These are phyloP conservation scores for Dreissena rostriformis DNA, from an alignment of 1,140 invertebrate genomes.

Conservation along the genomic window DNA sequence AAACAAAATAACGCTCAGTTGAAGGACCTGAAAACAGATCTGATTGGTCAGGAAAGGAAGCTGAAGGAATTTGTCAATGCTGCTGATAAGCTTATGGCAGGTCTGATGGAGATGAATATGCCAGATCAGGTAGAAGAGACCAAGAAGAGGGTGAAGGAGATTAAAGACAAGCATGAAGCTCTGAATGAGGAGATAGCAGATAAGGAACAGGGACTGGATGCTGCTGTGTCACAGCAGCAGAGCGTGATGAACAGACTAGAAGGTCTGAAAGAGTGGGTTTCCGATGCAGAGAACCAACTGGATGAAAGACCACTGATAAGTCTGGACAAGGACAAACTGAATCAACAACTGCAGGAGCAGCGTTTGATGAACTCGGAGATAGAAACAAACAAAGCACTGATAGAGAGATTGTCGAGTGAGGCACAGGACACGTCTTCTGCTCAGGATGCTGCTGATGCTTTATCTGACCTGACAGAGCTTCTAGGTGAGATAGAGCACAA, in stretches of 20 bases:
- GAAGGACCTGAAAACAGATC: constrained; percentile 71
- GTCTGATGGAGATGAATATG: constrained; percentile 85
- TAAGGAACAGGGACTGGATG: constrained; percentile 92
- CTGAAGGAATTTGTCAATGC: constrained; percentile 70
- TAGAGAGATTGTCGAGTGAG: constrained; percentile 69
- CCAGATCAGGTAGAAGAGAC: constrained; percentile 82
- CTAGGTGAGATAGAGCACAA: constrained; percentile 95
- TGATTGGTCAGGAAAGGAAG: constrained; percentile 73
- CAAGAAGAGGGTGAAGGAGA: constrained; percentile 94
- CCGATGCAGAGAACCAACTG: constrained; percentile 89
- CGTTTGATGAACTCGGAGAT: constrained; percentile 91
- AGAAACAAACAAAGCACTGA: constrained; percentile 88
- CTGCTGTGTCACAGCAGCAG: constrained; percentile 93
- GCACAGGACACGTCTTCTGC: constrained; percentile 85
- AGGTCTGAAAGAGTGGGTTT: constrained; percentile 91
- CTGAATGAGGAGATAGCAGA: constrained; percentile 88
- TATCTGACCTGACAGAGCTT: constrained; percentile 92
- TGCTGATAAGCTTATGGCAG: constrained; percentile 80
- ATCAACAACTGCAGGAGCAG: constrained; percentile 93
- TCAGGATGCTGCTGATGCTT: constrained; percentile 88
- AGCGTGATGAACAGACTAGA: constrained; percentile 95
- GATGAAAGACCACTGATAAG: constrained; percentile 90
- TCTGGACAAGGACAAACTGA: constrained; percentile 92
- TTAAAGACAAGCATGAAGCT: constrained; percentile 90
- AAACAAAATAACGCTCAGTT: constrained; percentile 64